Evolutionary conservation across 2,797 vertebrate genomes (phyloP).

Genomic region (Octomys mimax): DNA sequence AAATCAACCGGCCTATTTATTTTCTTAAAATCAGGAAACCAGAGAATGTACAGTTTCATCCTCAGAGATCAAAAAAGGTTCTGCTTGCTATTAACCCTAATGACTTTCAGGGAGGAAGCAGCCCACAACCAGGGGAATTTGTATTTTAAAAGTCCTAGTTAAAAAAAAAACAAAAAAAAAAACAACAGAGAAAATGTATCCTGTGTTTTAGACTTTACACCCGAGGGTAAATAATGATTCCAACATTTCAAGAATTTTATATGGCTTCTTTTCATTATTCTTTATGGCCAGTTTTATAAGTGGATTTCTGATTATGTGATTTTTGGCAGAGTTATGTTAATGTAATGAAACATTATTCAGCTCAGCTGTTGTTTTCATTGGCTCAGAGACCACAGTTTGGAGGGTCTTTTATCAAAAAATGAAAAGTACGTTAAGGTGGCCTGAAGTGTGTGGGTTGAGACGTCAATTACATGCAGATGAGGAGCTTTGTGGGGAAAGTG

Average conservation of each 20-base stretch:
- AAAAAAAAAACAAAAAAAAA: not conserved
- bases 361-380: constrained; percentile 76
- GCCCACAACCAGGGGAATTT: constrained; percentile 65
- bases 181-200: not conserved
- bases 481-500: constrained; percentile 31
- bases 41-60: constrained; percentile 78
- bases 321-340: constrained; percentile 76
- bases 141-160: constrained; percentile 75
- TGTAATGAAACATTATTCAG: constrained; percentile 79
- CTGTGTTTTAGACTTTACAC: constrained; percentile 56
- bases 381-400: constrained; percentile 54
- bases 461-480: constrained; percentile 62
- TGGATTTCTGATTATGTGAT: constrained; percentile 79
- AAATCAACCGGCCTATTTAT: constrained; percentile 73
- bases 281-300: constrained; percentile 73
- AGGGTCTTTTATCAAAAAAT: constrained; percentile 64
- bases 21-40: constrained; percentile 69
- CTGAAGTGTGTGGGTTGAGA: constrained; percentile 65
- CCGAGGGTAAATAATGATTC: constrained; percentile 70
- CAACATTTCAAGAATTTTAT: constrained; percentile 69
- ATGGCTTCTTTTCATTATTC: constrained; percentile 74
- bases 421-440: constrained; percentile 66
- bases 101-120: constrained; percentile 74
- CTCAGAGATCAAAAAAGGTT: constrained; percentile 77
- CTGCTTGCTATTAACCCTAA: constrained; percentile 83